These are phyloP conservation scores for Mus caroli DNA, from an alignment of 2,797 vertebrate species.

Conservation along the genomic window DNA sequence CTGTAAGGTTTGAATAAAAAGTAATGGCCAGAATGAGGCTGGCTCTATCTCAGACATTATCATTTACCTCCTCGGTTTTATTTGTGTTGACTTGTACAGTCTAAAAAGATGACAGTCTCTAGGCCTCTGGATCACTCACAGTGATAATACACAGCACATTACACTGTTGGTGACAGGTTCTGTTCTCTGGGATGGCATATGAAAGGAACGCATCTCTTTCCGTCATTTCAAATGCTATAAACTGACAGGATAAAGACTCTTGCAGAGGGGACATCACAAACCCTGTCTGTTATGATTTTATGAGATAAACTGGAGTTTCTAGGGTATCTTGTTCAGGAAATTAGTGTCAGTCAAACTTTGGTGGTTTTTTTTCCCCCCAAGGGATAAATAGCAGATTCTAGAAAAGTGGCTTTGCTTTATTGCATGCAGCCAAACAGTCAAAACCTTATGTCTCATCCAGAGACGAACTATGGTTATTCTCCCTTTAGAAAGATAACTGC, in stretches of 20 bases:
- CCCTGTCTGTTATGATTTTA: constrained; percentile 99
- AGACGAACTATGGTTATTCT: constrained; percentile 37
- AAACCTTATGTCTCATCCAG: constrained; percentile 70
- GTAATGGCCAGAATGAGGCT: constrained; percentile 96
- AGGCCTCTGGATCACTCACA: constrained; percentile 96
- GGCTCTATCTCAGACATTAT: constrained; percentile 96
- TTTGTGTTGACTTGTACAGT: constrained; percentile 99
- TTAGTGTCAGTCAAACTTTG: constrained; percentile 99
- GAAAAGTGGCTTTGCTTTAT: constrained; percentile 84
- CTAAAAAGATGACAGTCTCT: constrained; percentile 97
- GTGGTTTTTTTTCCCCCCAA: constrained; percentile 81
- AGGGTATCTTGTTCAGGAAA: constrained; percentile 96
- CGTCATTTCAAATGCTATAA: constrained; percentile 97
- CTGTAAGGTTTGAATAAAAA: constrained; percentile 98
- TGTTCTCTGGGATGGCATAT: constrained; percentile 94
- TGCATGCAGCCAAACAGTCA: constrained; percentile 71
- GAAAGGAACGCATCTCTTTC: constrained; percentile 93
- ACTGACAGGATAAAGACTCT: constrained; percentile 97
- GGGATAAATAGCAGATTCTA: constrained; percentile 92
- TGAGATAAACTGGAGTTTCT: constrained; percentile 94
- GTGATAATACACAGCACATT: constrained; percentile 96
- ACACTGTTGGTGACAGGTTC: constrained; percentile 96
- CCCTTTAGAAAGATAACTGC: constrained; percentile 39
- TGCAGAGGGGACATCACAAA: constrained; percentile 95
- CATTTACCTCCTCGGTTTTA: constrained; percentile 97